These are phyloP conservation scores for Drosophila aldrichi DNA, from an alignment of 2,888 invertebrate genomes.

Conservation along the genomic window DNA sequence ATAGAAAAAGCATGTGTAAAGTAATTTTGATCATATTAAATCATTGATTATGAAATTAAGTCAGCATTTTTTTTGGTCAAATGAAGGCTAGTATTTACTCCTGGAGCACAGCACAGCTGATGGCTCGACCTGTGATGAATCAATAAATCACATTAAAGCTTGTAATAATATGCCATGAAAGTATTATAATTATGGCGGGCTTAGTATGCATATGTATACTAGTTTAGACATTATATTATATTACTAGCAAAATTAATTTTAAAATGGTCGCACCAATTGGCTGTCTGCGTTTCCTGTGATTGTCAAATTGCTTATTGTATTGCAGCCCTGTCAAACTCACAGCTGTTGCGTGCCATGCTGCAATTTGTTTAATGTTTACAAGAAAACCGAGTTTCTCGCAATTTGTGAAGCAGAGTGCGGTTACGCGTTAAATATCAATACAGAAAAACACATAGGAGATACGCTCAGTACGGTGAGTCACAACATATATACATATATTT, in stretches of 20 bases:
- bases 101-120: no score
- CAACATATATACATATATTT: constrained; percentile 8
- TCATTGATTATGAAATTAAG: background rate
- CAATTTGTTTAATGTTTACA: constrained; percentile 54
- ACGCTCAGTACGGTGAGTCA: constrained; percentile 46
- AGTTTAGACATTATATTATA: background rate
- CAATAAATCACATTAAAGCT: no score
- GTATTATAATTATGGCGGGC: background rate
- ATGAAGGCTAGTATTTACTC: no score
- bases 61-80: background rate
- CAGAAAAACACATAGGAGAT: background rate
- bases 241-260: background rate
- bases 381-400: background rate
- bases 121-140: no score
- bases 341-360: constrained; percentile 74
- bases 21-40: background rate
- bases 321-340: constrained; percentile 33
- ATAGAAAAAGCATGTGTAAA: constrained; percentile 1
- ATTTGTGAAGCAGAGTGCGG: constrained; percentile 17
- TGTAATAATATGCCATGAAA: background rate
- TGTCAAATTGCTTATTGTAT: background rate
- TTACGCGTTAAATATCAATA: background rate
- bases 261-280: background rate
- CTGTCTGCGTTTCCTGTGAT: background rate
- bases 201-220: background rate